Percentiles rank a stretch among this genome's conserved stretches.
Conservation (phyloP, 2,888 invertebrate species). For the Scelioninae gen. 1 region DNA sequence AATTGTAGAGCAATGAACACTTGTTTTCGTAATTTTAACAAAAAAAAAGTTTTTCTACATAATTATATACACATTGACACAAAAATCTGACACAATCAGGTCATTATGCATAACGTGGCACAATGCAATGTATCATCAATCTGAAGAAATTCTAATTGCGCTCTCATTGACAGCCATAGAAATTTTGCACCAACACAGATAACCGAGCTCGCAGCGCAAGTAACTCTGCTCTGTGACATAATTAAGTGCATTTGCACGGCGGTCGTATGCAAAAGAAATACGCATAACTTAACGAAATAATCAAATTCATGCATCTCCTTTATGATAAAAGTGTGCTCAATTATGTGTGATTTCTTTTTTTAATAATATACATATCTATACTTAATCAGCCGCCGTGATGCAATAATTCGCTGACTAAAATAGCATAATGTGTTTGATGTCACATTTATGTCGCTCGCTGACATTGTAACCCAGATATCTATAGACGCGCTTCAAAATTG, state of each 20-base stretch:
- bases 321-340: slow-evolving; percentile 37
- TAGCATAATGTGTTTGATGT: slow-evolving; percentile 62
- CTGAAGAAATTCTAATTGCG: slow-evolving; percentile 56
- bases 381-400: slow-evolving; percentile 53
- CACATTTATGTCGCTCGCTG: slow-evolving; percentile 59
- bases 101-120: slow-evolving; percentile 48
- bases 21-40: too few relatives aligned
- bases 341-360: slow-evolving; percentile 48
- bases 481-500: slow-evolving; percentile 44
- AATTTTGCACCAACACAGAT: slow-evolving; percentile 27
- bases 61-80: slow-evolving; percentile 59
- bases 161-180: slow-evolving; percentile 49
- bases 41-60: not conserved
- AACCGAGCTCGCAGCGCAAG: slow-evolving; percentile 7
- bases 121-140: slow-evolving; percentile 55
- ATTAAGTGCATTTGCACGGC: slow-evolving; percentile 18
- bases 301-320: slow-evolving; percentile 55
- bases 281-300: slow-evolving; percentile 59
- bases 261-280: slow-evolving; percentile 33
- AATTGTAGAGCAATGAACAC: too few relatives aligned
- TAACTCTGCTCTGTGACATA: slow-evolving; percentile 36
- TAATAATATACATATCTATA: slow-evolving; percentile 57
- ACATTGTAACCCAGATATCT: slow-evolving; percentile 62
- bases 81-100: slow-evolving; percentile 56
- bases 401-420: slow-evolving; percentile 57